Evolutionary conservation across 2,113 vertebrate genomes (phyloP).

Genomic region (Chamaea fasciata): DNA sequence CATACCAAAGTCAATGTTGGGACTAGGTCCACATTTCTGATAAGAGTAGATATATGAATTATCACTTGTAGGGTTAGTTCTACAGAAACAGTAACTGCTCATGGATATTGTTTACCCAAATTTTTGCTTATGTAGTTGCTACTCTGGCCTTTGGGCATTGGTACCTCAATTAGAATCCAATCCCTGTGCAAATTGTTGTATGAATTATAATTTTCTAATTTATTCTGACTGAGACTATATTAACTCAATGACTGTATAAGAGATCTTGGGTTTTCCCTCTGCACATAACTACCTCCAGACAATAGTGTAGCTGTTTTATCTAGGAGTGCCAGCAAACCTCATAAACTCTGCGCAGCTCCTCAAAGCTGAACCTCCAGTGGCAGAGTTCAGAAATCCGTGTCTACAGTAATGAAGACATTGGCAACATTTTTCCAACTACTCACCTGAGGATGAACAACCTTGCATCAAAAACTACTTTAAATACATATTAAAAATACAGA

Average conservation of each 20-base stretch:
- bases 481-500: not conserved
- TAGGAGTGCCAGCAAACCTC: not conserved
- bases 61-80: not conserved
- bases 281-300: not conserved
- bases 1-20: not conserved
- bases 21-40: not conserved
- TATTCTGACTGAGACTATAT: not conserved
- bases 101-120: not conserved
- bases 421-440: not conserved
- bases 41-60: not conserved
- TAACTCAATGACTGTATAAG: not conserved
- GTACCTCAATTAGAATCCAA: not conserved
- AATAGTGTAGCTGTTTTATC: not conserved
- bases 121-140: not conserved
- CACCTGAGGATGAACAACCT: not conserved
- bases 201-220: not conserved
- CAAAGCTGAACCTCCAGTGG: not conserved
- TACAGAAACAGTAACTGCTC: not conserved
- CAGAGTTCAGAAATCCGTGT: not conserved
- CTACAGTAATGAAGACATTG: not conserved
- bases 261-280: not conserved
- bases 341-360: not conserved
- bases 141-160: not conserved
- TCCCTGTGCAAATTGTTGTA: not conserved
- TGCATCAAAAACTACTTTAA: not conserved